phyloP scores from a whole-genome alignment of 2,888 invertebrate species.

The Laothoe populi region DNA sequence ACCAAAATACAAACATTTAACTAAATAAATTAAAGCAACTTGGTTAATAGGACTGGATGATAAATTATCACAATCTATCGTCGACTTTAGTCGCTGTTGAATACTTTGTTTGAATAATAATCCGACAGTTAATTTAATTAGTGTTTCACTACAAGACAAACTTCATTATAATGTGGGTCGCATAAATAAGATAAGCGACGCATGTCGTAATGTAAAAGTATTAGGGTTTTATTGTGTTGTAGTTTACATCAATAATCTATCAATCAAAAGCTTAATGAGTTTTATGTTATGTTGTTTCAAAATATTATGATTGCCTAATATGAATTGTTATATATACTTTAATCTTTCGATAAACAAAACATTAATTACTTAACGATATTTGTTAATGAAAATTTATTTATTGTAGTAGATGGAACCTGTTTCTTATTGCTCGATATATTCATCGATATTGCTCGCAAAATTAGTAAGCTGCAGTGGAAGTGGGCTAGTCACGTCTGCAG shows the following conservation, averaged over 20 bases:
- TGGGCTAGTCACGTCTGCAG: no score
- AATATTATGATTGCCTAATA: slow-evolving; percentile 22
- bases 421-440: no score
- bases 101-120: slow-evolving; percentile 20
- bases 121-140: slow-evolving; percentile 14
- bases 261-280: slow-evolving; percentile 28
- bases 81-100: slow-evolving; percentile 1
- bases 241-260: slow-evolving; percentile 22
- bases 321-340: neutral
- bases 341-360: neutral
- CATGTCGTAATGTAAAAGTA: slow-evolving; percentile 19
- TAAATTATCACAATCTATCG: slow-evolving; percentile 36
- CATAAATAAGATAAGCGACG: neutral
- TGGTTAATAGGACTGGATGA: slow-evolving; percentile 39
- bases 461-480: no score
- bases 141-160: neutral
- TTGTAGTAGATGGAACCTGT: no score
- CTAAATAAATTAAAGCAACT: slow-evolving; percentile 29
- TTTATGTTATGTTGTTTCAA: slow-evolving; percentile 15
- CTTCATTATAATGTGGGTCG: neutral
- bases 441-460: no score
- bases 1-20: no score
- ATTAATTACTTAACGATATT: slow-evolving; percentile 2
- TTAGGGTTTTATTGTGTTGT: slow-evolving; percentile 13
- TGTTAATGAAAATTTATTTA: neutral